Conservation (phyloP, 1,140 invertebrate genomes). For the Acromyrmex charruanus region DNA sequence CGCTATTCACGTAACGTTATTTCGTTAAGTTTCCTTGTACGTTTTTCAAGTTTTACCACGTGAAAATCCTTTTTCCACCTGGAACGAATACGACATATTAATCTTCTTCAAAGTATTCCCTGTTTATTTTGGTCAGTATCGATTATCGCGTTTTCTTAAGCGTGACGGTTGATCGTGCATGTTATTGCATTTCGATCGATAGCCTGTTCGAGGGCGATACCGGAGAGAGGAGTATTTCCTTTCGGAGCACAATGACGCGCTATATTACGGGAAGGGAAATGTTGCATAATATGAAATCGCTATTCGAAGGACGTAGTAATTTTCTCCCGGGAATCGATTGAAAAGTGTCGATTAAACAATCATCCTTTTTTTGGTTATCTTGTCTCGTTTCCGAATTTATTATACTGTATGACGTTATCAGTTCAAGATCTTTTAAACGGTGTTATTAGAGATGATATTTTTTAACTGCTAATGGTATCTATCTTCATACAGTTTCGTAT, state of each 20-base stretch:
- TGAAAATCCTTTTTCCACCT: not conserved
- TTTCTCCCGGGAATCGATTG: conserved; percentile 33
- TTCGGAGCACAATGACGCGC: conserved; percentile 31
- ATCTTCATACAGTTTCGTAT: not conserved
- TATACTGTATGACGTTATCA: not conserved
- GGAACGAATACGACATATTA: not conserved
- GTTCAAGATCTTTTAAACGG: not conserved
- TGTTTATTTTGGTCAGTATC: conserved; percentile 26
- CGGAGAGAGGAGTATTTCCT: conserved; percentile 11
- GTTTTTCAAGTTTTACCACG: not conserved
- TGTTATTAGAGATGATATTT: not conserved
- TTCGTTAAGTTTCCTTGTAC: not conserved
- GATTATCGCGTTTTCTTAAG: conserved; percentile 37
- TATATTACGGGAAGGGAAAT: conserved; percentile 48
- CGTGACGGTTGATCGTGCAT: not conserved
- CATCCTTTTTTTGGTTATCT: not conserved
- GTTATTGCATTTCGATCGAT: conserved; percentile 52
- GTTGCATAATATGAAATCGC: conserved; percentile 35
- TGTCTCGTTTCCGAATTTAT: conserved; percentile 2
- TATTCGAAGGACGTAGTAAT: conserved; percentile 40
- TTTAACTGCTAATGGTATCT: not conserved
- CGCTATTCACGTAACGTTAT: not conserved
- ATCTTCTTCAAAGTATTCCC: conserved; percentile 23
- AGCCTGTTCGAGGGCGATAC: conserved; percentile 15
- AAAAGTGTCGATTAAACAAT: conserved; percentile 29